phyloP scores from a whole-genome alignment of 30 jellyfish, hydroid and myxozoan genomes.

The Hydractinia symbiolongicarpus region DNA sequence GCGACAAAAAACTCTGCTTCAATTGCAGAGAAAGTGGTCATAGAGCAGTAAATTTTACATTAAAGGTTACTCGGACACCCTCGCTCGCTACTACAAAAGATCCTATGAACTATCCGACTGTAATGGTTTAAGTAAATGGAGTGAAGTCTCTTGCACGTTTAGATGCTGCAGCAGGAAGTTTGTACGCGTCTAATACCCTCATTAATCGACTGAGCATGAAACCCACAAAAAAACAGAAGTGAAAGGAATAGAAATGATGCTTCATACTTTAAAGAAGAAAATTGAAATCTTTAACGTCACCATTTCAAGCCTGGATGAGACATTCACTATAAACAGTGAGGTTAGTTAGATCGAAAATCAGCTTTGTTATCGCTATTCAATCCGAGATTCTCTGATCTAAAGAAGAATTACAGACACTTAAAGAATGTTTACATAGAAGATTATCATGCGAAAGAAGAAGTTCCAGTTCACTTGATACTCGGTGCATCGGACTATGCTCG shows the following conservation, averaged over 20 bases:
- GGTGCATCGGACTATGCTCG: too few species aligned
- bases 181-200: constrained; percentile 39
- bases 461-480: too few species aligned
- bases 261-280: background rate
- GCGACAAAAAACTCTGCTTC: constrained; percentile 3
- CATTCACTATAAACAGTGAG: constrained; percentile 13
- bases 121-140: constrained; percentile 42
- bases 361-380: too few species aligned
- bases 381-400: too few species aligned
- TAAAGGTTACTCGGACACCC: background rate
- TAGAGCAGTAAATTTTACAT: background rate
- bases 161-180: constrained; percentile 58
- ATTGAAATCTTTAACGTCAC: constrained; percentile 21
- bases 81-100: background rate
- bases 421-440: too few species aligned
- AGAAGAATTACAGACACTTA: too few species aligned
- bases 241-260: constrained; percentile 52
- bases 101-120: constrained; percentile 51
- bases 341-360: constrained; percentile 3
- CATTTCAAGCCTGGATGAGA: constrained; percentile 14
- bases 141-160: constrained; percentile 39
- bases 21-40: background rate
- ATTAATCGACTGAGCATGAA: constrained; percentile 12
- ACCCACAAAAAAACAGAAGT: constrained; percentile 26
- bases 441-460: too few species aligned